These are phyloP conservation scores for Crematogaster levior DNA, from an alignment of 2,888 invertebrate genomes.

Conservation along the genomic window DNA sequence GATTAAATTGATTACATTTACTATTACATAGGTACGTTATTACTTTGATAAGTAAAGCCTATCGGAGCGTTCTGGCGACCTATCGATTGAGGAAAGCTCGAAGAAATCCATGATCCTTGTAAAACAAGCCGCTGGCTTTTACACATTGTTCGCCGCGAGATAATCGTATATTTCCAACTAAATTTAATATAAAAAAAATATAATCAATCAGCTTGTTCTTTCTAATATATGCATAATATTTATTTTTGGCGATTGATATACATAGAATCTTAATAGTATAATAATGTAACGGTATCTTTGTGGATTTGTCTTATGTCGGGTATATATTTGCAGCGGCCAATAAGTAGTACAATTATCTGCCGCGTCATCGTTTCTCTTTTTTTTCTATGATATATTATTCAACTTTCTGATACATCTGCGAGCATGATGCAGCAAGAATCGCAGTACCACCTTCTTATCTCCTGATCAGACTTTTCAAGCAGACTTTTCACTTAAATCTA, in stretches of 20 bases:
- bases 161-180: no score
- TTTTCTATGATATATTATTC: neutral
- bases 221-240: neutral
- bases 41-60: constrained; percentile 58
- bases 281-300: neutral
- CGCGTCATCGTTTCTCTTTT: constrained; percentile 9
- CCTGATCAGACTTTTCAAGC: constrained; percentile 8
- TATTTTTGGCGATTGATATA: neutral
- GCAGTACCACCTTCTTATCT: constrained; percentile 28
- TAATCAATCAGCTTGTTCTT: no score
- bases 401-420: constrained; percentile 33
- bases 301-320: neutral
- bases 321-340: neutral
- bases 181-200: no score
- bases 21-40: constrained; percentile 43
- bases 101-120: constrained; percentile 42
- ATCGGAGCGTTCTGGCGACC: neutral
- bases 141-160: constrained; percentile 73
- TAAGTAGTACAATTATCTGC: neutral
- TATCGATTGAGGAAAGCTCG: constrained; percentile 60
- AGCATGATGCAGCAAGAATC: constrained; percentile 28
- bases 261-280: neutral
- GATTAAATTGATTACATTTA: constrained; percentile 54
- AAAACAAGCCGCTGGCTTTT: constrained; percentile 66
- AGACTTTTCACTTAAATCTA: neutral